Base-by-base conservation (phyloP, 2,888 invertebrate genomes). In the Melieria crassipennis region DNA sequence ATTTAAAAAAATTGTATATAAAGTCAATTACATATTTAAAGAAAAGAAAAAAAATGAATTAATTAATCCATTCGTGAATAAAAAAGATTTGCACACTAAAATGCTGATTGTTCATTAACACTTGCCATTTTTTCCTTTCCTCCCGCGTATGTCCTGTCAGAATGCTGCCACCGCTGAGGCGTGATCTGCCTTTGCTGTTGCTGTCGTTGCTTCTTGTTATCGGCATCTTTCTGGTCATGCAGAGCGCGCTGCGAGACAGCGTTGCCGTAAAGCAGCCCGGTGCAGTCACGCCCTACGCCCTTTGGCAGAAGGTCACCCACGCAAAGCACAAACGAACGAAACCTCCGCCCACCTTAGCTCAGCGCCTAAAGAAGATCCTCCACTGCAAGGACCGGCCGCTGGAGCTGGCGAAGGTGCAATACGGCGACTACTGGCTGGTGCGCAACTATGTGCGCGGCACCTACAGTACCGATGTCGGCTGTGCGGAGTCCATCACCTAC, bases 401-500 rank as follows among this genome's bases (percentile, higher is more conserved):
- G 47, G 69, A 60, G 1, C 63, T 80, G 55, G 76, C 79, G 52
- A 80, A 79, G 11, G 4, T 80, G 0, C 85, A 84, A 46, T 80
- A 84, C 30, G 85, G 85, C 1, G 69, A 75, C 0, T 83, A 78
- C 80, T 91, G 91, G 91, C 88, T 91, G 56, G 83, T 91, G 7
- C 89, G 89, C 79, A 91, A 92, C 82, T 89, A 90, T 78, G 87
- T 91, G 70, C 85, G 86, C 10, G 90, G 83, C 0, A 69, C 89
- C 73, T 84, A 86, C 56, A 86, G 87, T 71, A 79, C 77, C 0
- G 66, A 75, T n/a, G 77, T 89, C 65, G 86, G 83, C 62, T 91
- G 91, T 81, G 89, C 89, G 80, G 90, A 91, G 78, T 89, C 89
- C 72, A 88, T 92, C 50, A 92, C 92, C 0, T 91, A 91, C 78